Evolutionary conservation across 2,113 vertebrate genomes (phyloP), one percentile per base, ranked within the genome.

Genomic region (Chaenogobius annularis): DNA sequence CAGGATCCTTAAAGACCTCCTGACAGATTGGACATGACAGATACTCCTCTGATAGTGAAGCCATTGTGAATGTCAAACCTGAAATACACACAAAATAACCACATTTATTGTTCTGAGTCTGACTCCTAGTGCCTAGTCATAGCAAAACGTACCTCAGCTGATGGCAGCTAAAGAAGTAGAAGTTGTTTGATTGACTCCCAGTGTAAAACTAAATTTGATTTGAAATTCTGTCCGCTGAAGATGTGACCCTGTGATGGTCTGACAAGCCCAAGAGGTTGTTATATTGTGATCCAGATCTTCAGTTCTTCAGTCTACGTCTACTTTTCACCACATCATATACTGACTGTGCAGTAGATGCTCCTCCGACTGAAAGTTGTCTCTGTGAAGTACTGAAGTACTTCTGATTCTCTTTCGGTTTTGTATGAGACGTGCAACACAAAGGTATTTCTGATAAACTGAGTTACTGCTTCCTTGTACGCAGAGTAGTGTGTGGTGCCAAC

Each of bases 1-100:
- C 54, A 12, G 54, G 54, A 1, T 22, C n/a, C 10, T 55, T 55
- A 22, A 22, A 55, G 10, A 85, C 65, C 5, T 73, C 69, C 0
- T 69, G 66, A n/a, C 83, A 85, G 66, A 85, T 2, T 0, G 72
- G 19, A 68, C 80, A 83, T 61, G 14, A 62, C 0, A 80, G 23
- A 19, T 66, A 58, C 3, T 75, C 37, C 7, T 63, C 66, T 14
- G 13, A 11, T 5, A 4, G 2, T 12, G 48, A 78, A 62, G 70
- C 15, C 77, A 85, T 82, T 46, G 40, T 19, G 19, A 52, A n/a
- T 19, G 13, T 52, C 15, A 52, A 52, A 52, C 50, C 50, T 52
- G 19, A 52, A 17, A 19, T 17, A 50, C 15, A n/a, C 19, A n/a
- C 50, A 52, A 52, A 52, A n/a, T 1, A 52, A 52, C 37, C 50